Conservation (phyloP, 2,888 invertebrate species). For the Tachina lurida region DNA sequence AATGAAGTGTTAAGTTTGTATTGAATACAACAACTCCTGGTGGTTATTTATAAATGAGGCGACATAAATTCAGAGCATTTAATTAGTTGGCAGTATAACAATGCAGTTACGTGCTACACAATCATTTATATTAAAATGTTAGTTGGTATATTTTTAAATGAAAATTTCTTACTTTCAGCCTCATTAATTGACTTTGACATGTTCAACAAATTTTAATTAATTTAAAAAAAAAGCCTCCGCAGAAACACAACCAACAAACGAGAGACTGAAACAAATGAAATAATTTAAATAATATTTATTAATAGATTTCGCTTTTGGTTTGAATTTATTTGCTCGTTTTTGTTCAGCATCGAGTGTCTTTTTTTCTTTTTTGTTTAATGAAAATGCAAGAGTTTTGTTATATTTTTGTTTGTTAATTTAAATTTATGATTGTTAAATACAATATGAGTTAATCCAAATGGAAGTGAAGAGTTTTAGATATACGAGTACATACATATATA, state of each 20-base stretch:
- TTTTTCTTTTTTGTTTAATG: conserved; percentile 14
- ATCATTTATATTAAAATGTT: conserved; percentile 68
- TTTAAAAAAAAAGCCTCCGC: conserved; percentile 41
- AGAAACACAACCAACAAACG: neutral
- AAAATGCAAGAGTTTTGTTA: conserved; percentile 32
- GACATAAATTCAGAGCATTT: neutral
- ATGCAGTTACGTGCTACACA: conserved; percentile 52
- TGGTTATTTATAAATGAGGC: neutral
- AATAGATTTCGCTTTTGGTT: conserved; percentile 49
- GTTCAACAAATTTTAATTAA: conserved; percentile 69
- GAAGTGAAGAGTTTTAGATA: conserved; percentile 13
- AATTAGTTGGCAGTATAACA: neutral
- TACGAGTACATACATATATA: neutral
- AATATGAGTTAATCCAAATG: neutral
- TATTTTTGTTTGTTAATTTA: conserved; percentile 49
- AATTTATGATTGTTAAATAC: conserved; percentile 48
- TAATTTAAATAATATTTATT: conserved; percentile 49
- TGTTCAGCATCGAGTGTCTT: neutral
- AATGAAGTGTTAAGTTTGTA: neutral
- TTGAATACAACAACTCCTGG: neutral
- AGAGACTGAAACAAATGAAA: neutral
- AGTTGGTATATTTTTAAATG: conserved; percentile 15
- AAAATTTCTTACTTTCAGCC: conserved; percentile 26
- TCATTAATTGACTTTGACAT: conserved; percentile 67
- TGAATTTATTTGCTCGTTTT: conserved; percentile 21